Evolutionary conservation across 2,888 invertebrate genomes (phyloP), one percentile per base, ranked within the genome.

Genomic region (Julus scanicus): DNA sequence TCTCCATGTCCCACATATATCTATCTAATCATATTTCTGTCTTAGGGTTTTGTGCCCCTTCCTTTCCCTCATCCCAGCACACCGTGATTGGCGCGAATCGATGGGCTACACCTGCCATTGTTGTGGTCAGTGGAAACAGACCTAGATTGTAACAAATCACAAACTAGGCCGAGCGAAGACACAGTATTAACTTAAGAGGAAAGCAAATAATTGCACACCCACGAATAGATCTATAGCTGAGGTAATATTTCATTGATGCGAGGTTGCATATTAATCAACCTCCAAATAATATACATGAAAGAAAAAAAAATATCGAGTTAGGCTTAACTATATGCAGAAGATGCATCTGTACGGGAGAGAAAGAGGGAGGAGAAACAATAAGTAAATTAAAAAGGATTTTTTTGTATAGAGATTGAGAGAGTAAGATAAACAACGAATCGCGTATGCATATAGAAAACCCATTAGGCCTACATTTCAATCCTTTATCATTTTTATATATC

Each of bases 391-490:
- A 80, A 80, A 80, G 80, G 80, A 80, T 80, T 80, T 53, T 80
- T 80, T 80, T 80, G 37, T 80, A 13, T 37, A 29, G 37, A 80
- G 80, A 80, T 80, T 80, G 80, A 80, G 80, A 37, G 80, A 80
- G 80, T 80, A 80, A 80, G 80, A 80, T 80, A 80, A 80, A 80
- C 80, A 80, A 80, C 80, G 80, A 80, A 29, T 20, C 6, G 80
- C 37, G 80, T 80, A 37, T 80, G 80, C 13, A 37, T 80, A 80
- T 80, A 80, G 80, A 80, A 80, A 80, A 80, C 80, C 80, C 80
- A 80, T 80, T 80, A 80, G 80, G 80, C 80, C 80, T 80, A 80
- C 80, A 80, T 80, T 80, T 80, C 80, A 80, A 80, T 80, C 80
- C 80, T 80, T 80, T 80, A 80, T 80, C 80, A 80, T 80, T 80